Base-by-base conservation (phyloP, 2,888 invertebrate species). In the Polietes domitor region DNA sequence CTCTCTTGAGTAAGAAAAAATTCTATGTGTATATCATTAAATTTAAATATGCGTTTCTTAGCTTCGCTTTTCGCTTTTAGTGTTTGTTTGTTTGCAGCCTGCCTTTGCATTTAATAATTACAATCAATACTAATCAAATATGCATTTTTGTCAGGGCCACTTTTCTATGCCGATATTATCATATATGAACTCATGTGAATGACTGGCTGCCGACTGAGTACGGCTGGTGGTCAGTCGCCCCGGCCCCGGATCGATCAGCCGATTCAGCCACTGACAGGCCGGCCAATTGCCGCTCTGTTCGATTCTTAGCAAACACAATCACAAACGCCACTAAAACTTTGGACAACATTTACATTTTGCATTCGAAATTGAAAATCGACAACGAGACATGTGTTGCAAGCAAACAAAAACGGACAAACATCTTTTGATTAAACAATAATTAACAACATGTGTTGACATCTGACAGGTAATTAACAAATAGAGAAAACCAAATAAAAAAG, bases 141-240 rank as follows among this genome's bases (percentile, higher is more conserved):
- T 84, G 84, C 81, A 81, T 84, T 84, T 84, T 84, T 76, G 77
- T 81, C 84, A 84, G 81, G 81, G 84, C 76, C 81, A 75, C 75
- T 83, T 77, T 80, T 75, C 55, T 65, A 80, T 63, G 32, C 28
- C 63, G 68, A 24, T 43, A 61, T 61, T 61, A 61, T 0, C 80
- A 75, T 77, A 70, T 61, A 50, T n/a, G 24, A 6, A 47, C 15
- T 24, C 32, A 32, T n/a, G n/a, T 37, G 12, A 37, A 37, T 37
- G 37, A 9, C 10, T 12, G 12, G 37, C 32, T 32, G 32, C 12
- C 37, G 37, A 7, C 37, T 37, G 10, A 32, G 32, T 7, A 3
- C 37, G 12, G 37, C 4, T 1, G 6, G 37, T 3, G 7, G 3
- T 32, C 32, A 32, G 32, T 7, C 7, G 32, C 32, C 3, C 4